Conservation (phyloP, 2,113 vertebrate species). For the Sylvia atricapilla region DNA sequence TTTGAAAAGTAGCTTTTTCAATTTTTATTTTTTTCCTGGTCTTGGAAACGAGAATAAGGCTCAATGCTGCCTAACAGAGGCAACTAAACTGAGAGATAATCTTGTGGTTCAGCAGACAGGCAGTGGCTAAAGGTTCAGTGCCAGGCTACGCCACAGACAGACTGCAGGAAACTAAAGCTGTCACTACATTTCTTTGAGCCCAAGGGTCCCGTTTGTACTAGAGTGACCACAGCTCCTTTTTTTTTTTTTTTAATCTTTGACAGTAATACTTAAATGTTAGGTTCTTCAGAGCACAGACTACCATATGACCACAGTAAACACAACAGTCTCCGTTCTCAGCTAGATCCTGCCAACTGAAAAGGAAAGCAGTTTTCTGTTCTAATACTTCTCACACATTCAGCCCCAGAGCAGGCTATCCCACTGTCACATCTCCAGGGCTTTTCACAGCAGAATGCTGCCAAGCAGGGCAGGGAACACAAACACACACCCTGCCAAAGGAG, state of each 20-base stretch:
- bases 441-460: not conserved
- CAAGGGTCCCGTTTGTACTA: not conserved
- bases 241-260: not conserved
- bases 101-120: not conserved
- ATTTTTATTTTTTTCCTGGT: not conserved
- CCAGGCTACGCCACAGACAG: not conserved
- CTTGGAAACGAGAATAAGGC: not conserved
- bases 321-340: not conserved
- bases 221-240: not conserved
- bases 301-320: not conserved
- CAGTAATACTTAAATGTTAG: not conserved
- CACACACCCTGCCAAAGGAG: accelerated
- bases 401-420: not conserved
- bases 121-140: not conserved
- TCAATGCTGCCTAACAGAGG: not conserved
- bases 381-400: not conserved
- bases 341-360: not conserved
- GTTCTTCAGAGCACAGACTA: not conserved
- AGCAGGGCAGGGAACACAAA: not conserved
- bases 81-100: not conserved
- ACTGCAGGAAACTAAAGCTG: not conserved
- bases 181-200: not conserved
- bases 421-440: not conserved
- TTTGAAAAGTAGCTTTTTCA: not conserved
- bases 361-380: not conserved